Conservation (phyloP, 2,888 invertebrate species). For the Conops quadrifasciatus region DNA sequence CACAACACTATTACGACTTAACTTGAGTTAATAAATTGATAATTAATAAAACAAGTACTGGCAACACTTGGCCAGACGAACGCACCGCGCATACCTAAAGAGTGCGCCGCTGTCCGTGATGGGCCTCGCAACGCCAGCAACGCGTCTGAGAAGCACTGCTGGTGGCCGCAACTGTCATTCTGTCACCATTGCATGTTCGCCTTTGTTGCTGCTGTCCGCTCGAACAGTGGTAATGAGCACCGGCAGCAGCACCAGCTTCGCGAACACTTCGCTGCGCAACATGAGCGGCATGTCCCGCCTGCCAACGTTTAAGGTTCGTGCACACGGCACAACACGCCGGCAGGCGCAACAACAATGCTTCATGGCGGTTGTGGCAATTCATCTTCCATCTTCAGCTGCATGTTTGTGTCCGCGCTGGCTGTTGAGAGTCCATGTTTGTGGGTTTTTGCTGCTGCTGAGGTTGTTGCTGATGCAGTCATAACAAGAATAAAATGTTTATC, state of each 20-base stretch:
- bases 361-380: constrained; percentile 35
- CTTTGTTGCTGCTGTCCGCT: constrained; percentile 31
- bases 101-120: constrained; percentile 26
- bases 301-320: constrained; percentile 19
- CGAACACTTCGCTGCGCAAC: not conserved
- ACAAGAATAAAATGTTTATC: constrained; percentile 22
- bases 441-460: constrained; percentile 2
- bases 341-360: constrained; percentile 12
- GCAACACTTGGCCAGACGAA: constrained; percentile 53
- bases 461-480: constrained; percentile 34
- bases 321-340: not conserved
- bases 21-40: constrained; percentile 55
- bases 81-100: constrained; percentile 53
- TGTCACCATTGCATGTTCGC: constrained; percentile 40
- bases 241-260: constrained; percentile 36
- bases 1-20: constrained; percentile 36
- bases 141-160: constrained; percentile 45
- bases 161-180: constrained; percentile 49
- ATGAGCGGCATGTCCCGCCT: not conserved
- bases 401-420: constrained; percentile 4
- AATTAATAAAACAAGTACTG: constrained; percentile 60
- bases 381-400: constrained; percentile 29
- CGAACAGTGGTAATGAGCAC: constrained; percentile 47
- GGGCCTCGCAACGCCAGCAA: not conserved
- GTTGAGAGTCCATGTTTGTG: not conserved